Evolutionary conservation across 1,140 invertebrate genomes (phyloP), one percentile per base, ranked within the genome.

Genomic region (Andrena cerasifolii): DNA sequence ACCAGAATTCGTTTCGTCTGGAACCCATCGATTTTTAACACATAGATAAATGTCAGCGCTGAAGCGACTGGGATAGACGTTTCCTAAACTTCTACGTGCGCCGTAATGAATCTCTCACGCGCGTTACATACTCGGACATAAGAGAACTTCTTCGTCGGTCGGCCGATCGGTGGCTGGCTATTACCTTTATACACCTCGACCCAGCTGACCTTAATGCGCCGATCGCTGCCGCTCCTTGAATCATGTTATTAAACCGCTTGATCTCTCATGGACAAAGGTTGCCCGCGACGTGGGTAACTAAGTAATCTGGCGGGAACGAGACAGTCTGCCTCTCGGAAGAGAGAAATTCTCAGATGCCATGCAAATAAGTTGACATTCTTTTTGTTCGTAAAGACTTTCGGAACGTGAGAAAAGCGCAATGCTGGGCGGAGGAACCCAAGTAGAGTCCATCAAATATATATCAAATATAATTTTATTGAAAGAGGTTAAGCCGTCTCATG

Each of bases 171-270:
- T 85, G 83, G 82, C 83, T 83, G 68, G 82, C 73, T 84, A 84
- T 85, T 85, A 85, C 83, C 83, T 80, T 85, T 80, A 84, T 84
- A 77, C 43, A 80, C 58, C 73, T 70, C 66, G 83, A 85, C 82
- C 83, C 63, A 80, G 18, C 83, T 78, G 83, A 85, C 83, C 83
- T 80, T 84, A 84, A 84, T 84, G 78, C 75, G 65, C 31, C 58
- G 78, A 84, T 73, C 82, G 82, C 26, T 84, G 78, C 83, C 82
- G 83, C 82, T 84, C 72, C 78, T 78, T 70, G 62, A 72, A 80
- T 84, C 82, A 65, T 77, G 78, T 80, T 85, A 85, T 85, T 85
- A 85, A 85, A 78, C 67, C 72, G 78, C 72, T 80, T 62, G 78
- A 76, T 83, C 81, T 67, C 10, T 10, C 74, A 79, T 71, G 82